These are phyloP conservation scores for Danaus chrysippus DNA, from an alignment of 2,888 invertebrate species.

Conservation along the genomic window DNA sequence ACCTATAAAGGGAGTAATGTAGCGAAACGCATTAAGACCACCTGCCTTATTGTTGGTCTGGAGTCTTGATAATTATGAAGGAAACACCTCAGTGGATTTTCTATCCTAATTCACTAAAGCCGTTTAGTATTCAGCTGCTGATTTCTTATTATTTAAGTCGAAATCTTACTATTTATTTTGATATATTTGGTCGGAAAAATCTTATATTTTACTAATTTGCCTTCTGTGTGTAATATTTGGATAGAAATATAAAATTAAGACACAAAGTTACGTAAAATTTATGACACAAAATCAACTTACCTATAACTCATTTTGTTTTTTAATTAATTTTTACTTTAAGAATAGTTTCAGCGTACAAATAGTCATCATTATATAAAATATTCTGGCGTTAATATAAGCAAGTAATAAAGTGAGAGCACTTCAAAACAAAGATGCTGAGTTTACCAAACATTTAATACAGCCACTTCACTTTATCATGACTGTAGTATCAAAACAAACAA, in stretches of 20 bases:
- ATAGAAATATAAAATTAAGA: too few species aligned
- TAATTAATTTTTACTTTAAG: too few species aligned
- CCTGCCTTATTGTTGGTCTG: slow-evolving; percentile 16
- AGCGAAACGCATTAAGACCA: slow-evolving; percentile 23
- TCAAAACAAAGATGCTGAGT: background rate
- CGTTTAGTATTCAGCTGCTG: background rate
- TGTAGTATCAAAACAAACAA: slow-evolving; percentile 4
- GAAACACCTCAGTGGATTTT: background rate
- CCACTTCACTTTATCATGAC: slow-evolving; percentile 2
- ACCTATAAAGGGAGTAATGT: slow-evolving; percentile 25
- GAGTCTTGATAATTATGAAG: background rate
- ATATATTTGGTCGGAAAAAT: too few species aligned
- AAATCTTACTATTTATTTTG: background rate
- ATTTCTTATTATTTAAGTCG: background rate
- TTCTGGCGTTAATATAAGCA: background rate
- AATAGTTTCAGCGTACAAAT: too few species aligned
- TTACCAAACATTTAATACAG: background rate
- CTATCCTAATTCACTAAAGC: slow-evolving; percentile 2
- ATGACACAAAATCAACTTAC: too few species aligned
- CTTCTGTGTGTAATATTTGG: too few species aligned
- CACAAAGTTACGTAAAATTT: too few species aligned
- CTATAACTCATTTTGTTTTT: too few species aligned
- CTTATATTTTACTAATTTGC: too few species aligned
- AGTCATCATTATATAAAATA: too few species aligned
- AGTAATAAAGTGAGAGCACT: background rate